Evolutionary conservation across 1,140 invertebrate genomes (phyloP).

Genomic region (Aphis craccivora): DNA sequence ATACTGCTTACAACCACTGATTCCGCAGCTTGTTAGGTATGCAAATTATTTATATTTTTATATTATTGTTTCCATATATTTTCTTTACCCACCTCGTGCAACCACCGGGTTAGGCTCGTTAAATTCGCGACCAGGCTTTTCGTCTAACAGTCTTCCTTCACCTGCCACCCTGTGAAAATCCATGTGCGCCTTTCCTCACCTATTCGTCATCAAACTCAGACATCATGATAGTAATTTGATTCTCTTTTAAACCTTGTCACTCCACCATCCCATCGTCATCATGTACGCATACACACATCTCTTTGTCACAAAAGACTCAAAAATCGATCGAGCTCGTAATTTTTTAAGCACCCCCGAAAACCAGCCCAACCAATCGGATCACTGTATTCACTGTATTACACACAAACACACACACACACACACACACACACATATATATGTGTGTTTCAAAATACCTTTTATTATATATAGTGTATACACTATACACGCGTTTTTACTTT

Average conservation of each 20-base stretch:
- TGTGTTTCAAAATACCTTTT: neutral
- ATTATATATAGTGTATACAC: too few relatives aligned
- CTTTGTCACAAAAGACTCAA: conserved; percentile 9
- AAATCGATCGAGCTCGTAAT: conserved; percentile 48
- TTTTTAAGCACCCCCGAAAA: neutral
- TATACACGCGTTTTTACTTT: neutral
- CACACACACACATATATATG: neutral
- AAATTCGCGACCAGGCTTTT: neutral
- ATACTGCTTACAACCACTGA: neutral
- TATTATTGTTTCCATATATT: conserved; percentile 16
- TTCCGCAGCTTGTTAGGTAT: conserved; percentile 26
- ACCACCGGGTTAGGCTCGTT: conserved; percentile 5
- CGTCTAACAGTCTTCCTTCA: too few relatives aligned
- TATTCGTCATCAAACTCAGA: neutral
- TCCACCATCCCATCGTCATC: neutral
- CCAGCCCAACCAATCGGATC: neutral
- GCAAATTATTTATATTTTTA: conserved; percentile 37
- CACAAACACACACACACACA: neutral
- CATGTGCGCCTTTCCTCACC: neutral
- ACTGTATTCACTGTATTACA: neutral
- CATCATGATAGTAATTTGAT: neutral
- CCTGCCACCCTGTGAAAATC: neutral
- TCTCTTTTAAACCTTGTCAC: neutral
- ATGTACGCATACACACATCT: neutral
- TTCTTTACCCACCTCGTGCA: neutral